These are phyloP conservation scores for Hassar affinis DNA, from an alignment of 2,113 vertebrate species.

Conservation along the genomic window DNA sequence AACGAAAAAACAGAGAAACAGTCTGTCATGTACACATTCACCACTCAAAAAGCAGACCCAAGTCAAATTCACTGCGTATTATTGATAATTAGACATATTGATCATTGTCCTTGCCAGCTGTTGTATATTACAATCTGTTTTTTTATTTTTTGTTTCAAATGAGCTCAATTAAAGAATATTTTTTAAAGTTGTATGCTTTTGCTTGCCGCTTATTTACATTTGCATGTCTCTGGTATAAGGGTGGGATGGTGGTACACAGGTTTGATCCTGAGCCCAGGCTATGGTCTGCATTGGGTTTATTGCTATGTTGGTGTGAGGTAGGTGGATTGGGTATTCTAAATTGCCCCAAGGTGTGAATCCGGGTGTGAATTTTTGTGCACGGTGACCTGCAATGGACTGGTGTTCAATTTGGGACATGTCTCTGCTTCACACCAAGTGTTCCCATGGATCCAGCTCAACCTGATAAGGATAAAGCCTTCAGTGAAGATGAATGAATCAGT, in stretches of 20 bases:
- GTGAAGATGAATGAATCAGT: neutral
- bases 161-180: conserved; percentile 60
- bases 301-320: too few species aligned
- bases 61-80: conserved; percentile 41
- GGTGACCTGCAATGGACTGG: neutral
- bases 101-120: conserved; percentile 42
- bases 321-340: neutral
- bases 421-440: neutral
- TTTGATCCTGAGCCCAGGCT: neutral
- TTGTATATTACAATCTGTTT: conserved; percentile 36
- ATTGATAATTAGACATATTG: conserved; percentile 33
- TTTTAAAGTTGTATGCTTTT: conserved; percentile 48
- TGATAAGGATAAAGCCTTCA: neutral
- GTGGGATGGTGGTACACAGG: neutral
- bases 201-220: conserved; percentile 4
- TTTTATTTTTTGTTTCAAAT: conserved; percentile 39
- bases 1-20: neutral
- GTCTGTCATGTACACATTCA: conserved; percentile 31
- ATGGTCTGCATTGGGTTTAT: too few species aligned
- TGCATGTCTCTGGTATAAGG: neutral
- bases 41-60: conserved; percentile 13
- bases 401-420: neutral
- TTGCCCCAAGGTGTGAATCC: neutral
- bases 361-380: neutral
- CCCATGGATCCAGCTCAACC: neutral